Base-by-base conservation (phyloP, 2,113 vertebrate genomes). In the Anguilla rostrata region DNA sequence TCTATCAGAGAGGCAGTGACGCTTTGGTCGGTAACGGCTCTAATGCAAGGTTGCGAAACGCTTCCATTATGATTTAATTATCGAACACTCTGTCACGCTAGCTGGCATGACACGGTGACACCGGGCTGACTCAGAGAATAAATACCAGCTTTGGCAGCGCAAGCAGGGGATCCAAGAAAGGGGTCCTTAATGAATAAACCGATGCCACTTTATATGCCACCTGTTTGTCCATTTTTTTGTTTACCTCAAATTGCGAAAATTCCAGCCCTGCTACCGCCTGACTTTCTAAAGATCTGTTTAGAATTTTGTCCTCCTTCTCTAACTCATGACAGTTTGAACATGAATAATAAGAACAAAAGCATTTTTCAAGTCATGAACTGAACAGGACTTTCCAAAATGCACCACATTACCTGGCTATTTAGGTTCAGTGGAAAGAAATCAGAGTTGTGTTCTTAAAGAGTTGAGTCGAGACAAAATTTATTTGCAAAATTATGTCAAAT, bases 61-160 rank as follows among this genome's bases (percentile, higher is more conserved):
- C 88, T 87, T 83, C 8, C 2, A 86, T 83, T 39, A 86, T 66
- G 41, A 4, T n/a, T 88, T 87, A 88, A 57, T 91, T 84, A 82
- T n/a, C 1, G 4, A 71, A 82, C 2, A 3, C 63, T 85, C 88
- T 89, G 83, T 22, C 85, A 56, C 0, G 41, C 60, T 26, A 20
- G 29, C 29, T 14, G 46, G 60, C 49, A 2, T 16, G 34, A 87
- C 40, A 29, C 46, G 63, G 39, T 16, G 11, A 34, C 43, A 56
- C 22, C 29, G 41, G 66, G 63, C 81, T 43, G 53, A 26, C 39
- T 26, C 20, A 22, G 49, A 43, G 11, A 26, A 22, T 56, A 78
- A 79, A 56, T 78, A 75, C 43, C 43, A 15, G 18, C 5, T 1
- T 40, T 40, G 82, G 34, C 66, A 22, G 39, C 3, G 6, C 49